These are phyloP conservation scores for Danaus chrysippus DNA, from an alignment of 2,888 invertebrate genomes.

Conservation along the genomic window DNA sequence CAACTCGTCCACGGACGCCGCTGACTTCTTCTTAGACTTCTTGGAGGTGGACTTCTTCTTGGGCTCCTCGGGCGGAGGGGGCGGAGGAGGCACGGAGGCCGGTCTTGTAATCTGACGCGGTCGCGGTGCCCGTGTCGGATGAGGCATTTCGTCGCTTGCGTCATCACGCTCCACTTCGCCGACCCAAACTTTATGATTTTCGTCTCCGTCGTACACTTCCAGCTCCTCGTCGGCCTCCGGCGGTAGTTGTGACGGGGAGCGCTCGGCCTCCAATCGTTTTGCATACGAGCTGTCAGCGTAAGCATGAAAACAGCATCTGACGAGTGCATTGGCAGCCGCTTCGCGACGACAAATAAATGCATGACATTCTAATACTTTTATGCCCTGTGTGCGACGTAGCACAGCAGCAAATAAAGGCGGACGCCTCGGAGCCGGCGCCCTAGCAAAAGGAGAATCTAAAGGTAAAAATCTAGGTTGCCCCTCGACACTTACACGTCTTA, in stretches of 20 bases:
- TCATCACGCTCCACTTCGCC: slow-evolving; percentile 88
- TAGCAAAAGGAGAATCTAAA: slow-evolving; percentile 96
- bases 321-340: slow-evolving; percentile 98
- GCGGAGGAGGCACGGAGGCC: slow-evolving; percentile 91
- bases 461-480: slow-evolving; percentile 93
- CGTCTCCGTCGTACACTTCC: slow-evolving; percentile 93
- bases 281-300: slow-evolving; percentile 98
- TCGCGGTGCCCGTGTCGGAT: slow-evolving; percentile 82
- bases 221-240: slow-evolving; percentile 84
- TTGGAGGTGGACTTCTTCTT: slow-evolving; percentile 80
- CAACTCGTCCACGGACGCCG: slow-evolving; percentile 79
- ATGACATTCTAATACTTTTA: slow-evolving; percentile 99
- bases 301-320: slow-evolving; percentile 97
- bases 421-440: slow-evolving; percentile 94
- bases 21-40: slow-evolving; percentile 77
- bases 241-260: slow-evolving; percentile 61
- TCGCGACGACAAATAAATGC: slow-evolving; percentile 98
- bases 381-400: slow-evolving; percentile 95
- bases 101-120: slow-evolving; percentile 90
- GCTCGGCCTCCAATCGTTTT: slow-evolving; percentile 85
- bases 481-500: slow-evolving; percentile 89
- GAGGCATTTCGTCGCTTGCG: slow-evolving; percentile 83
- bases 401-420: slow-evolving; percentile 98
- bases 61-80: slow-evolving; percentile 84
- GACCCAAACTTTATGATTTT: slow-evolving; percentile 96